Evolutionary conservation across 2,888 invertebrate species (phyloP).

Genomic region (Eledona agricola): DNA sequence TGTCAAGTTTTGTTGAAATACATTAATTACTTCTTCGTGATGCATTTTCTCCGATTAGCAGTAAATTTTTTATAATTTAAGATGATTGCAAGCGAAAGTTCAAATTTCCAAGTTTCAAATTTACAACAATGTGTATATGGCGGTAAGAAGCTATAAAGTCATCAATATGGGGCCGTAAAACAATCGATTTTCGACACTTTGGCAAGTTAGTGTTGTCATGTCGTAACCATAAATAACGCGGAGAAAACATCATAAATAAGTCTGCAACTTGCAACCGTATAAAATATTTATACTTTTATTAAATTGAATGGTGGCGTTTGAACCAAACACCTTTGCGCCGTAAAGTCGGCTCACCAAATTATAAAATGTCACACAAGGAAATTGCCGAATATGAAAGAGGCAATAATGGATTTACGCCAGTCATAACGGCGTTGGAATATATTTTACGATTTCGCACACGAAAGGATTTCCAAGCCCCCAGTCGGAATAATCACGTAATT

Average conservation of each 20-base stretch:
- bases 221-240: conserved; percentile 28
- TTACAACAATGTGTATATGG: too few relatives aligned
- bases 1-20: too few relatives aligned
- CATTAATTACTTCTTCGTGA: too few relatives aligned
- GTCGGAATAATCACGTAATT: conserved; percentile 45
- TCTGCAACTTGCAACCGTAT: conserved; percentile 31
- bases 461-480: conserved; percentile 42
- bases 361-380: conserved; percentile 29
- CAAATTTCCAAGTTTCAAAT: too few relatives aligned
- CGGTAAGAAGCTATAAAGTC: too few relatives aligned
- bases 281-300: conserved; percentile 35
- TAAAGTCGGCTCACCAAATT: conserved; percentile 31
- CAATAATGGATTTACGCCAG: conserved; percentile 31
- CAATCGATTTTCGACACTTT: conserved; percentile 31
- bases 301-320: conserved; percentile 28
- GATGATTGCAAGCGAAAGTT: too few relatives aligned
- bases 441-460: conserved; percentile 37
- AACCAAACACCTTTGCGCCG: conserved; percentile 2
- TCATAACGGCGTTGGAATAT: conserved; percentile 33
- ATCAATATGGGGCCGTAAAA: conserved; percentile 22
- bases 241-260: conserved; percentile 31
- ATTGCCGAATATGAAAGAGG: conserved; percentile 31
- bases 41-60: too few relatives aligned
- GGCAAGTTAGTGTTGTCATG: conserved; percentile 22
- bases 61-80: too few relatives aligned